A percentile compares a stretch with the other conserved stretches of the same genome.
Evolutionary conservation across 2,888 invertebrate species (phyloP).

Genomic region (Hedya salicella): DNA sequence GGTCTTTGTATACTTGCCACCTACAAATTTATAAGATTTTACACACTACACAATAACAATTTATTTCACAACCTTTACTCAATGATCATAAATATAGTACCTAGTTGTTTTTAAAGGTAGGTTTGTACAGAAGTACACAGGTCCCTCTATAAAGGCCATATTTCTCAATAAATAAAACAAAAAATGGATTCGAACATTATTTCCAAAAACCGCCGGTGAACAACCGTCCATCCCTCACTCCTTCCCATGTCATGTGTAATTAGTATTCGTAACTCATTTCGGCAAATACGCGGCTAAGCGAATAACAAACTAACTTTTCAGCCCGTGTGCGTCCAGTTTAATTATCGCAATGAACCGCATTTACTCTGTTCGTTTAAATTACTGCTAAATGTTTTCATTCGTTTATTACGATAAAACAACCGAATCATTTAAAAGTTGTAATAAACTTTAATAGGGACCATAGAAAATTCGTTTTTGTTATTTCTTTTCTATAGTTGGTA

Average conservation of each 20-base stretch:
- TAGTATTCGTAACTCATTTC: conserved; percentile 43
- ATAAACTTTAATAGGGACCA: neutral
- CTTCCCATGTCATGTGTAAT: conserved; percentile 42
- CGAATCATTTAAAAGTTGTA: neutral
- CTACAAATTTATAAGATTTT: too few relatives aligned
- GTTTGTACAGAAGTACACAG: too few relatives aligned
- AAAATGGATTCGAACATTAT: conserved; percentile 23
- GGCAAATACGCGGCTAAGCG: conserved; percentile 42
- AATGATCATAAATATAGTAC: too few relatives aligned
- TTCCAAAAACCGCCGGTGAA: conserved; percentile 28
- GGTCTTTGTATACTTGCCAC: too few relatives aligned
- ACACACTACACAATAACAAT: too few relatives aligned
- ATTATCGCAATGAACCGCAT: conserved; percentile 43
- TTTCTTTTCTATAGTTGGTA: too few relatives aligned
- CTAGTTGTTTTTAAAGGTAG: too few relatives aligned
- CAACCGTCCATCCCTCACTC: conserved; percentile 39
- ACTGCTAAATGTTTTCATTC: conserved; percentile 29
- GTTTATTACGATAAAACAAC: neutral
- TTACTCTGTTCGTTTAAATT: conserved; percentile 45
- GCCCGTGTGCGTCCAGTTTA: conserved; percentile 42
- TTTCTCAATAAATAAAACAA: neutral
- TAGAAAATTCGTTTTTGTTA: too few relatives aligned
- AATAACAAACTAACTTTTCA: conserved; percentile 43
- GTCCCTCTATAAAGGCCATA: too few relatives aligned
- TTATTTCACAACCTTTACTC: too few relatives aligned